Percentiles rank a stretch among this genome's conserved stretches.
phyloP scores from a whole-genome alignment of 2,888 invertebrate species.

The Phaonia tiefii region DNA sequence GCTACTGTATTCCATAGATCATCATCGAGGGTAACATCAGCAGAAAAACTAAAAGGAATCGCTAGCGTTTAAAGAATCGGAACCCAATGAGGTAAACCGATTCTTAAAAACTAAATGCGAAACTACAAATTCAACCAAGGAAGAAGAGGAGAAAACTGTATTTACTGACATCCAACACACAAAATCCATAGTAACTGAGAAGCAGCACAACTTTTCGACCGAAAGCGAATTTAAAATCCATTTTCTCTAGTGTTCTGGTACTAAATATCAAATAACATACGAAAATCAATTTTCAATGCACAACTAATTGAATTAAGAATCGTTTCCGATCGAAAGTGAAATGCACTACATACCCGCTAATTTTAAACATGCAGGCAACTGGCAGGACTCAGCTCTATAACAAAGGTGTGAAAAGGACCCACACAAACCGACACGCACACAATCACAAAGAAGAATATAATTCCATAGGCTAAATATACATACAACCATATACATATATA shows the following conservation, averaged over 20 bases:
- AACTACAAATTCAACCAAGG: neutral
- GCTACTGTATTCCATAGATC: slow-evolving; percentile 70
- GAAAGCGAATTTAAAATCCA: neutral
- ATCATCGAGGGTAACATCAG: slow-evolving; percentile 80
- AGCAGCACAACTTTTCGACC: too few species aligned
- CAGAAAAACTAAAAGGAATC: slow-evolving; percentile 80
- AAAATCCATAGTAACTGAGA: too few species aligned
- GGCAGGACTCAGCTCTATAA: too few species aligned
- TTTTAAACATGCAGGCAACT: too few species aligned
- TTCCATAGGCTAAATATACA: slow-evolving; percentile 31
- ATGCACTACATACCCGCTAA: too few species aligned
- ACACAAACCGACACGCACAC: neutral
- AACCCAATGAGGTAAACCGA: slow-evolving; percentile 77
- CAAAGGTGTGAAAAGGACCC: neutral
- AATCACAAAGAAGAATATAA: slow-evolving; percentile 14
- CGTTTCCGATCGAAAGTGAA: too few species aligned
- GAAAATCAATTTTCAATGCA: too few species aligned
- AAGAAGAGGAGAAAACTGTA: neutral
- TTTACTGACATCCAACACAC: neutral
- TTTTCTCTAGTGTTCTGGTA: neutral
- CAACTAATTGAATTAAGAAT: too few species aligned
- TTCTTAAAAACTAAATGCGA: slow-evolving; percentile 69
- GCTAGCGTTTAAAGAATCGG: slow-evolving; percentile 79
- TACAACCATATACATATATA: neutral
- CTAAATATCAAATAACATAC: neutral